Evolutionary conservation across 1,140 invertebrate species (phyloP).

Genomic region (Formica selysi): DNA sequence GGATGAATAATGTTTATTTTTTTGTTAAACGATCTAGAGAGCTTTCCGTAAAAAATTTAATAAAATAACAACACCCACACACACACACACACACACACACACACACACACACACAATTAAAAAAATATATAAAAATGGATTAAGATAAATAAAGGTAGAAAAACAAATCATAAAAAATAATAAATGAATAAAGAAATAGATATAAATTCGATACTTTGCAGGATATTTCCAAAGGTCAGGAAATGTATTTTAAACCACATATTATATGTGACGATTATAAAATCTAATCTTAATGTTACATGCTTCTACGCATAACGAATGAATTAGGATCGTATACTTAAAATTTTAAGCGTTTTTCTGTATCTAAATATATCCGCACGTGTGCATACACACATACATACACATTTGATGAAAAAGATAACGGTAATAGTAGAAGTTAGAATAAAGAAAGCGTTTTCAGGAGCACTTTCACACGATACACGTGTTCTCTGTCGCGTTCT

Average conservation of each 20-base stretch:
- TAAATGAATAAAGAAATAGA: not conserved
- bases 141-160: not conserved
- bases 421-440: conserved; percentile 19
- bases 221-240: not conserved
- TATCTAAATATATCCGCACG: not conserved
- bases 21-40: no score
- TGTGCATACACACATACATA: no score
- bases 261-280: not conserved
- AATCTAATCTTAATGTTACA: conserved; percentile 24
- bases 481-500: not conserved
- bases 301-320: not conserved
- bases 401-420: not conserved
- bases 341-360: not conserved
- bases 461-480: conserved; percentile 18
- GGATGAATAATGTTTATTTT: no score
- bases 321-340: not conserved
- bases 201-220: not conserved
- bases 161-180: not conserved
- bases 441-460: not conserved
- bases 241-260: not conserved
- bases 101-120: no score
- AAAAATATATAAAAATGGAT: not conserved
- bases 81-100: no score
- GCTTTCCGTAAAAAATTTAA: no score
- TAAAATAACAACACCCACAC: no score